Percentiles rank a stretch among this genome's conserved stretches.
Evolutionary conservation across 2,888 invertebrate genomes (phyloP).

Genomic region (Meteorus colon): DNA sequence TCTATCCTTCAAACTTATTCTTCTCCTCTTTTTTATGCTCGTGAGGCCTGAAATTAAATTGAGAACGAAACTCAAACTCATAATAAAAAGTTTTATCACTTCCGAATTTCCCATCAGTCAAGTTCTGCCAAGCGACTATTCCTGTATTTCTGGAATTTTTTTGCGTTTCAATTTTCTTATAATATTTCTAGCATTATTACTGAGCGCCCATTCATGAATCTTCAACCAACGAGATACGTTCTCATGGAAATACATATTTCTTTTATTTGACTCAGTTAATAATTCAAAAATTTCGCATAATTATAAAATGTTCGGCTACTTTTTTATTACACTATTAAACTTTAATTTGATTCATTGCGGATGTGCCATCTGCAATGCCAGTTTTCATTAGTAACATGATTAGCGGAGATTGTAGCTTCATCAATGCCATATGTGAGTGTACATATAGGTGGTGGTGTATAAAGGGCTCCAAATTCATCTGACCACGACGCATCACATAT

Average conservation of each 20-base stretch:
- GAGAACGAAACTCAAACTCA: constrained; percentile 32
- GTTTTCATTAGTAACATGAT: neutral
- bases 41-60: constrained; percentile 27
- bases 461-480: neutral
- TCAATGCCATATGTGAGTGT: neutral
- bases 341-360: too few relatives aligned
- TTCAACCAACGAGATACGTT: neutral
- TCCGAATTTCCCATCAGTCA: constrained; percentile 29
- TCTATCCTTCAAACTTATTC: neutral
- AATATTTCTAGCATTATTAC: neutral
- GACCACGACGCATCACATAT: neutral
- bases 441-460: neutral
- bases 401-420: constrained; percentile 6
- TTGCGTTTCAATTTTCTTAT: neutral
- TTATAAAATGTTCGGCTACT: neutral
- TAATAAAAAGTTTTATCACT: constrained; percentile 29
- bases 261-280: neutral
- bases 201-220: neutral
- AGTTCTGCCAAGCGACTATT: constrained; percentile 2
- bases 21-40: too few relatives aligned
- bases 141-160: constrained; percentile 7
- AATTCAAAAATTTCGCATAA: neutral
- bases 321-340: neutral
- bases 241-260: neutral
- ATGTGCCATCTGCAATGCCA: too few relatives aligned